Evolutionary conservation across 1,140 invertebrate genomes (phyloP).

Genomic region (Drosophila neocordata): DNA sequence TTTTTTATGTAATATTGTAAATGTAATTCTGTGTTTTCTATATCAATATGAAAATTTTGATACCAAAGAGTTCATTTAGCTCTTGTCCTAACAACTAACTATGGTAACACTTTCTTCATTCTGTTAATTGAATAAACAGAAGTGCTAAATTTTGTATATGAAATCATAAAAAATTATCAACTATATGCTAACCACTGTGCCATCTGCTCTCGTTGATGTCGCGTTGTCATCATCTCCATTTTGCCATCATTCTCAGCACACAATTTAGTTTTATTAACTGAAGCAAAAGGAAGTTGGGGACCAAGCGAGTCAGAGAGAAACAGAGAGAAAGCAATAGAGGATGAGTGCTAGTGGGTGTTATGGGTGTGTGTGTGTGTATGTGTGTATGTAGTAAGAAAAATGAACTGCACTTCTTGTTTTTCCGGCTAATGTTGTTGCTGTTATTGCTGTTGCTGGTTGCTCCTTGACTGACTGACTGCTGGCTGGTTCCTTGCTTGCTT

Average conservation of each 20-base stretch:
- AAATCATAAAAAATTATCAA: too few relatives aligned
- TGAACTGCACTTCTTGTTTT: constrained; percentile 46
- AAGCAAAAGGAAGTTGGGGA: constrained; percentile 18
- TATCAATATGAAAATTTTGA: too few relatives aligned
- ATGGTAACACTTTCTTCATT: too few relatives aligned
- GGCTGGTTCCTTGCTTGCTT: constrained; percentile 4
- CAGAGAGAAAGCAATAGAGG: neutral
- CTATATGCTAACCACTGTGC: neutral
- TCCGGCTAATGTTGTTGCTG: constrained; percentile 11
- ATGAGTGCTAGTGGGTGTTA: constrained; percentile 11
- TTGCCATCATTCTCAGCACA: constrained; percentile 64
- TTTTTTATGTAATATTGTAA: too few relatives aligned
- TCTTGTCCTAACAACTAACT: too few relatives aligned
- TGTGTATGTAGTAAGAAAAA: constrained; percentile 19
- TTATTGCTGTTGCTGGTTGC: too few relatives aligned
- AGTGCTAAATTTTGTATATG: too few relatives aligned
- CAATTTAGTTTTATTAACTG: constrained; percentile 75
- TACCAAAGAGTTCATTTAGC: too few relatives aligned
- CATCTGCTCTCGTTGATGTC: constrained; percentile 18
- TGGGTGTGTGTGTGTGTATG: neutral
- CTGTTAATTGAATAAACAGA: too few relatives aligned
- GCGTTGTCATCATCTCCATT: constrained; percentile 28
- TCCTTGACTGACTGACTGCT: too few relatives aligned
- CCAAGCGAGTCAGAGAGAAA: neutral
- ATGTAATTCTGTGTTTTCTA: too few relatives aligned